These are phyloP conservation scores for Conistra vaccinii DNA, from an alignment of 2,888 invertebrate genomes.

Conservation along the genomic window DNA sequence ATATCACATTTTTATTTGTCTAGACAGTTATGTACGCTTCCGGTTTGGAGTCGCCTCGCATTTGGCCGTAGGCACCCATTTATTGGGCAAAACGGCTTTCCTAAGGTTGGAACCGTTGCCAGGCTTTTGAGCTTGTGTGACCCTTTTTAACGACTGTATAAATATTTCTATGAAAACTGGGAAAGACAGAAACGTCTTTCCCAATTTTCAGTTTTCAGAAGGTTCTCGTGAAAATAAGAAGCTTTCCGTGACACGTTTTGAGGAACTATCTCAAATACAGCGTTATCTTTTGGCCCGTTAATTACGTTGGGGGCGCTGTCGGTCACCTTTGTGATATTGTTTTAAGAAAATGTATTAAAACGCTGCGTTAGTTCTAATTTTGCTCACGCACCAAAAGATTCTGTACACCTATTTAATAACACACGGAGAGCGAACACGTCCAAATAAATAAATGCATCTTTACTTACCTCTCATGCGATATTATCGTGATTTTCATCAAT, in stretches of 20 bases:
- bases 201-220: too few relatives aligned
- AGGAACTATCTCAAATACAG: too few relatives aligned
- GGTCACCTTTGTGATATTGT: background rate
- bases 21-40: background rate
- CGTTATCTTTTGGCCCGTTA: too few relatives aligned
- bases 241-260: too few relatives aligned
- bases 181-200: too few relatives aligned
- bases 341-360: background rate
- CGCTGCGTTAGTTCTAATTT: too few relatives aligned
- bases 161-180: background rate
- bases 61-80: constrained; percentile 13
- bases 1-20: background rate
- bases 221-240: too few relatives aligned
- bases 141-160: background rate
- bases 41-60: background rate
- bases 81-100: background rate
- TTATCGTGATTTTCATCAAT: constrained; percentile 17
- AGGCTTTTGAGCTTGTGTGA: constrained; percentile 5
- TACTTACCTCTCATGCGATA: background rate
- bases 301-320: background rate
- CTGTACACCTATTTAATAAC: too few relatives aligned
- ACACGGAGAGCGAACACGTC: background rate
- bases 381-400: too few relatives aligned
- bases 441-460: constrained; percentile 4
- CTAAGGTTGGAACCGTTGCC: constrained; percentile 2